Percentiles rank a stretch among this genome's conserved stretches.
Conservation (phyloP, 1,140 invertebrate genomes). For the Drosophila setifemur region DNA sequence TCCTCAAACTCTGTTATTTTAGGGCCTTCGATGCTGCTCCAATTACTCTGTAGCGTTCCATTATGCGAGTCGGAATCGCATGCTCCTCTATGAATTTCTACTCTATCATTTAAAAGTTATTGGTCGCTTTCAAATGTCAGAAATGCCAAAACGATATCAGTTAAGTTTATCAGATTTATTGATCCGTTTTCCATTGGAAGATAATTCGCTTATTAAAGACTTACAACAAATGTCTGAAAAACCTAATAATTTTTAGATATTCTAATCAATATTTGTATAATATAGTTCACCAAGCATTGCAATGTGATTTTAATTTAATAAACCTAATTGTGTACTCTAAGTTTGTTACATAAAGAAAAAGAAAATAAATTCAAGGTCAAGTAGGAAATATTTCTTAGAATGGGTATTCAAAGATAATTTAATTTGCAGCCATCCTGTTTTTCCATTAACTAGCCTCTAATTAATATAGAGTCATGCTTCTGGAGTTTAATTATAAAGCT, state of each 20-base stretch:
- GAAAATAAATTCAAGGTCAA: too few species aligned
- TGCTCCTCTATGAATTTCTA: conserved; percentile 68
- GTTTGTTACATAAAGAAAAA: too few species aligned
- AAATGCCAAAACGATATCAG: background rate
- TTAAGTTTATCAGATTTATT: conserved; percentile 26
- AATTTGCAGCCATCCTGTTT: too few species aligned
- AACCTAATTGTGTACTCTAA: too few species aligned
- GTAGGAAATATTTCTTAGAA: too few species aligned
- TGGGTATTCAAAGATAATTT: too few species aligned
- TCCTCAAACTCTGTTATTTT: background rate
- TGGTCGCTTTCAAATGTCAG: background rate
- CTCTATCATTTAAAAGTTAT: conserved; percentile 44
- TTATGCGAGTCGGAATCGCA: conserved; percentile 53
- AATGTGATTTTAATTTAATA: conserved; percentile 16
- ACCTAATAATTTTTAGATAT: conserved; percentile 56
- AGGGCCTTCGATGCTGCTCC: conserved; percentile 57
- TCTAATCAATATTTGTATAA: background rate
- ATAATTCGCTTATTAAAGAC: conserved; percentile 42
- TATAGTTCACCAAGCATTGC: conserved; percentile 2
- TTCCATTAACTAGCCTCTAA: too few species aligned
- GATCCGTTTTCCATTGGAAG: conserved; percentile 52
- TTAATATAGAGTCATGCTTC: too few species aligned
- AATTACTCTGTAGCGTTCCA: conserved; percentile 65
- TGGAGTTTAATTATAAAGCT: too few species aligned
- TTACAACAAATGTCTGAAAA: conserved; percentile 52